phyloP scores from a whole-genome alignment of 2,113 vertebrate species.

The Esox niger region DNA sequence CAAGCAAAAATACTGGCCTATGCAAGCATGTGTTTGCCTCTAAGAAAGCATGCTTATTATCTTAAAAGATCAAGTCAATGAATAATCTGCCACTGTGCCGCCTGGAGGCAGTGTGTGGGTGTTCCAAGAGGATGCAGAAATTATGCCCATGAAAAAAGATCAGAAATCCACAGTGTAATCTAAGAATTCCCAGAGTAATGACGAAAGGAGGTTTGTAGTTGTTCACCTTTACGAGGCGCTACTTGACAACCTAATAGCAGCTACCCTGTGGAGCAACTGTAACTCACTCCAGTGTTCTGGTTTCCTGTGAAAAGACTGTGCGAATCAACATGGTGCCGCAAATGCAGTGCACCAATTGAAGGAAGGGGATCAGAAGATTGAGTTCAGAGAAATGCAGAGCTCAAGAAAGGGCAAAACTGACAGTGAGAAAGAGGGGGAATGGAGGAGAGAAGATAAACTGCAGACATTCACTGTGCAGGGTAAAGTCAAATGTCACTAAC shows the following conservation, averaged over 20 bases:
- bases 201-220: slow-evolving; percentile 13
- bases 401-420: background rate
- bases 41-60: background rate
- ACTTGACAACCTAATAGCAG: no score
- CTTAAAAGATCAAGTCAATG: background rate
- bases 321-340: background rate
- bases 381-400: background rate
- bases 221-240: slow-evolving; percentile 7
- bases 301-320: background rate
- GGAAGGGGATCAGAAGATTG: background rate
- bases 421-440: background rate
- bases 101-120: slow-evolving; percentile 19
- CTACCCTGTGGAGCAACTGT: no score
- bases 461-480: background rate
- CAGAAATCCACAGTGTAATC: slow-evolving; percentile 20
- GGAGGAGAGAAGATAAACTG: background rate
- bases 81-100: slow-evolving; percentile 20
- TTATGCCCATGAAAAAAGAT: slow-evolving; percentile 21
- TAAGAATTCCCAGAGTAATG: slow-evolving; percentile 14
- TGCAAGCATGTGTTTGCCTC: background rate
- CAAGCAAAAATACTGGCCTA: background rate
- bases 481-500: background rate
- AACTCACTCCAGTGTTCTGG: background rate
- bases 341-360: background rate
- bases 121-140: slow-evolving; percentile 26